Percentiles rank a stretch among this genome's conserved stretches.
Evolutionary conservation across 2,113 vertebrate species (phyloP).

Genomic region (Rhabdomys dilectus): DNA sequence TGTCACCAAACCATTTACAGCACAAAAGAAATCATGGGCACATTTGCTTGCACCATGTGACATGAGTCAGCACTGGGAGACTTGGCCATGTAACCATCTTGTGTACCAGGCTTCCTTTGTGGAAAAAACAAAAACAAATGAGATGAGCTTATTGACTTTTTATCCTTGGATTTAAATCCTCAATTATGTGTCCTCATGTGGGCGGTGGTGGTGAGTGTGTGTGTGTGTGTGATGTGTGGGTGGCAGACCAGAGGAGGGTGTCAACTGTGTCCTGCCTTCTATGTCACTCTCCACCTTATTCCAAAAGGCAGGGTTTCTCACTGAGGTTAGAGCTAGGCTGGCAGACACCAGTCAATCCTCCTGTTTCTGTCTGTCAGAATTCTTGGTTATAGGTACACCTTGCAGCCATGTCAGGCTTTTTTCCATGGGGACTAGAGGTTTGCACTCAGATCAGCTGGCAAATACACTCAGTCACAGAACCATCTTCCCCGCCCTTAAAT

Average conservation of each 20-base stretch:
- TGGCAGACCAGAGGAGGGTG: not conserved
- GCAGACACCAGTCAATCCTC: not conserved
- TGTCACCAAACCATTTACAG: not conserved
- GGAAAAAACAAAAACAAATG: not conserved
- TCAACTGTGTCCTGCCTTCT: not conserved
- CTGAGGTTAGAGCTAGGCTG: not conserved
- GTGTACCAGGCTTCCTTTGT: not conserved
- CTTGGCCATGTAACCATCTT: not conserved
- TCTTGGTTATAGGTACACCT: not conserved
- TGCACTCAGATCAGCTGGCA: not conserved
- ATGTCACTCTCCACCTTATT: not conserved
- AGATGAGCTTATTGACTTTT: not conserved
- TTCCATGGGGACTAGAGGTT: not conserved
- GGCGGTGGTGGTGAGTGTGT: not conserved
- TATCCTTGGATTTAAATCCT: not conserved
- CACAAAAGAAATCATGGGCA: not conserved
- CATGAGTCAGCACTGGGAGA: not conserved
- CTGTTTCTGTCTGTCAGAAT: not conserved
- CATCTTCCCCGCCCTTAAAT: not conserved
- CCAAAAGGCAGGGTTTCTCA: not conserved
- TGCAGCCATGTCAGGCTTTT: not conserved
- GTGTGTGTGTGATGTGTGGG: not conserved
- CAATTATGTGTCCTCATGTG: not conserved
- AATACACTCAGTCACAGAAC: not conserved
- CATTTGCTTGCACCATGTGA: not conserved